These are phyloP conservation scores for Myrmecophaga tridactyla DNA, from an alignment of 2,113 vertebrate genomes.

Conservation along the genomic window DNA sequence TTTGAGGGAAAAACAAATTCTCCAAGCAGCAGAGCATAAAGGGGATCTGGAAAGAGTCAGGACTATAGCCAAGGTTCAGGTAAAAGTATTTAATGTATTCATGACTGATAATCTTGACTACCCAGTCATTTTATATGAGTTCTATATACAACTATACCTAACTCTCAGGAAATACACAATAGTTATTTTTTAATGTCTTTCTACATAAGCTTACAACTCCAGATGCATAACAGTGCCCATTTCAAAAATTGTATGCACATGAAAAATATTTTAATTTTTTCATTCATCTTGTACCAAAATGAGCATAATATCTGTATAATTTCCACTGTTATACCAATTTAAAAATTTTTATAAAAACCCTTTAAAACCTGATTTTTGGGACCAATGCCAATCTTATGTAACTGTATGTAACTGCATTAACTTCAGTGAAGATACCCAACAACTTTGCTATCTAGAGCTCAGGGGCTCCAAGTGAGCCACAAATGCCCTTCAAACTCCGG, in stretches of 20 bases:
- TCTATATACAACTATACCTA: slow-evolving; percentile 8
- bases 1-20: not conserved
- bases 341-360: not conserved
- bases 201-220: not conserved
- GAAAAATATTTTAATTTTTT: slow-evolving; percentile 27
- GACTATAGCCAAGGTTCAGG: not conserved
- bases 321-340: slow-evolving; percentile 22
- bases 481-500: not conserved
- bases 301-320: not conserved
- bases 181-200: not conserved
- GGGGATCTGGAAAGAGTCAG: not conserved
- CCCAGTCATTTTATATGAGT: not conserved
- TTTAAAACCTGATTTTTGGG: not conserved
- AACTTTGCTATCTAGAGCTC: not conserved
- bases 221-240: not conserved
- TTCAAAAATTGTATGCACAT: not conserved
- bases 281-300: slow-evolving; percentile 24
- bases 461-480: not conserved
- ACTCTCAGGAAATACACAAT: not conserved
- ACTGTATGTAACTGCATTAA: slow-evolving; percentile 5
- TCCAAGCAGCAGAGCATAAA: not conserved
- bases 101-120: not conserved
- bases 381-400: not conserved
- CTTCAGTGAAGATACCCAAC: not conserved
- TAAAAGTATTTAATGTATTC: not conserved